phyloP scores from a whole-genome alignment of 2,113 vertebrate species.

The Oncorhynchus clarkii region DNA sequence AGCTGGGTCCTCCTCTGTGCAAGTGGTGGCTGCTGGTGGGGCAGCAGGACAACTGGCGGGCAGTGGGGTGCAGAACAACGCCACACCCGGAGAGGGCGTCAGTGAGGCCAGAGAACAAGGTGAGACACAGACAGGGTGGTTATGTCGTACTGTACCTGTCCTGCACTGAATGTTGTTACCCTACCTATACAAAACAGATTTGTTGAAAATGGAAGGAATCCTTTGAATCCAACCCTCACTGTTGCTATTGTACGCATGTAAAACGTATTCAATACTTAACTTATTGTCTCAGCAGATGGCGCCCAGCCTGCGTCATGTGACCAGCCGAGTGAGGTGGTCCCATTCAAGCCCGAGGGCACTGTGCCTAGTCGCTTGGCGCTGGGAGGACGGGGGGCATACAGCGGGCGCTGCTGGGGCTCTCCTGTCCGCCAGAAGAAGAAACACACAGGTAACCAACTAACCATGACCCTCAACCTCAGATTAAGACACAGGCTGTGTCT shows the following conservation, averaged over 20 bases:
- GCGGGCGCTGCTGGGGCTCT: slow-evolving; percentile 95
- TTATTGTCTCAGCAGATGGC: slow-evolving; percentile 70
- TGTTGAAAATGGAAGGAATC: background rate
- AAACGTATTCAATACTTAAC: too few species aligned
- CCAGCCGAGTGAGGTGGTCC: slow-evolving; percentile 77
- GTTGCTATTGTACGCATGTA: background rate
- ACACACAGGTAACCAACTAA: slow-evolving; percentile 75
- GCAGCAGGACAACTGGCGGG: slow-evolving; percentile 67
- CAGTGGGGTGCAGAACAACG: slow-evolving; percentile 71
- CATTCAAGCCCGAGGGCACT: slow-evolving; percentile 88
- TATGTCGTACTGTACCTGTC: background rate
- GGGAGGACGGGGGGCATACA: slow-evolving; percentile 90
- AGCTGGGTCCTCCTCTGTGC: slow-evolving; percentile 53
- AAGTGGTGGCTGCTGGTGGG: slow-evolving; percentile 56
- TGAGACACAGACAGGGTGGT: slow-evolving; percentile 12
- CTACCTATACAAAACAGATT: background rate
- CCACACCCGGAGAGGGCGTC: slow-evolving; percentile 74
- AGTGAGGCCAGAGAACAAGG: slow-evolving; percentile 67
- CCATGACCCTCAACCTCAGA: too few species aligned
- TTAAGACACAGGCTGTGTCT: too few species aligned
- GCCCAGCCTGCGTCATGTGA: slow-evolving; percentile 80
- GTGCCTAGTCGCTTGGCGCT: slow-evolving; percentile 93
- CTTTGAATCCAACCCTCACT: background rate
- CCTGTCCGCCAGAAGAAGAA: slow-evolving; percentile 98
- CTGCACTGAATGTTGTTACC: background rate